Conservation (phyloP, 2,113 vertebrate genomes). For the Enhydra lutris region DNA sequence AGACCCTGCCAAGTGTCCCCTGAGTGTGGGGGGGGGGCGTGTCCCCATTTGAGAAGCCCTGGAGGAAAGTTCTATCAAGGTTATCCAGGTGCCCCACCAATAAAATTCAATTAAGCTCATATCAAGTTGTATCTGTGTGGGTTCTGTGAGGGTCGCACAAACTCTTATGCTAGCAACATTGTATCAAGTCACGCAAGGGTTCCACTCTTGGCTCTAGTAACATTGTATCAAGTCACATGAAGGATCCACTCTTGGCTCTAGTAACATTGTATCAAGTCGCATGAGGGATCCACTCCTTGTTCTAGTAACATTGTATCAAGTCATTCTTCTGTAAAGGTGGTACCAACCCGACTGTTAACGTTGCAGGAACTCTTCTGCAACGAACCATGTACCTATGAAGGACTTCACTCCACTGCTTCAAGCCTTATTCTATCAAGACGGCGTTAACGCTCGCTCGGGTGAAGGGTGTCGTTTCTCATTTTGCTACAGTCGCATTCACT, state of each 20-base stretch:
- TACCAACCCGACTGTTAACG: accelerated
- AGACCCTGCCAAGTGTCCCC: neutral
- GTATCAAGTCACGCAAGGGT: accelerated
- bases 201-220: neutral
- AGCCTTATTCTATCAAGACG: accelerated
- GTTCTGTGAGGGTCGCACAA: neutral
- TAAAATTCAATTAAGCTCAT: neutral
- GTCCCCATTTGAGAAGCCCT: accelerated
- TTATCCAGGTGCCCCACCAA: no score
- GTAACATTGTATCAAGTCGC: neutral
- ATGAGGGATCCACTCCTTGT: no score
- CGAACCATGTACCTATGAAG: accelerated
- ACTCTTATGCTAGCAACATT: neutral
- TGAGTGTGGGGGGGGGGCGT: no score
- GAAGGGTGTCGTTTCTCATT: accelerated
- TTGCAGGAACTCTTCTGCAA: no score
- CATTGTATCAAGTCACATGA: accelerated
- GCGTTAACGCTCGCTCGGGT: accelerated
- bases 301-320: neutral
- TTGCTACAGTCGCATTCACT: neutral
- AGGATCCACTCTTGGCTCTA: no score
- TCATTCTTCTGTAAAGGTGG: no score
- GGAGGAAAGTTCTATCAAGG: accelerated
- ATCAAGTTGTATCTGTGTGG: no score
- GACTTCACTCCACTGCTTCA: neutral